phyloP scores from a whole-genome alignment of 2,797 vertebrate genomes.

The Hyperoplus lanceolatus region DNA sequence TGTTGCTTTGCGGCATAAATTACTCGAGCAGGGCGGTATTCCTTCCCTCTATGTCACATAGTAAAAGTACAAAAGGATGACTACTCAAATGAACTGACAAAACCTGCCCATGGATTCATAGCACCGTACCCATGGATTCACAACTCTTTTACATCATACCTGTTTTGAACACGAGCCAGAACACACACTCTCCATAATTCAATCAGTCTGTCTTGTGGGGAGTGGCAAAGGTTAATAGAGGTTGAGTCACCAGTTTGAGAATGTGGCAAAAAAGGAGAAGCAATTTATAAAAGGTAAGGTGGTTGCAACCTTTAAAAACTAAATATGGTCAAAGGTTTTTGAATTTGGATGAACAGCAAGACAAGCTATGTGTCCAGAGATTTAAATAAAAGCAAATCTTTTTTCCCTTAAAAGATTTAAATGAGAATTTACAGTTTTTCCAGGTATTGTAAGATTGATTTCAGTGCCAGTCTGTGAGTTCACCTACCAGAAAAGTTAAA shows the following conservation, averaged over 20 bases:
- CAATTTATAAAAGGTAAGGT: neutral
- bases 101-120: conserved; percentile 9
- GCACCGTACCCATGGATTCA: conserved; percentile 12
- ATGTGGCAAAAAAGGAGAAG: conserved; percentile 1
- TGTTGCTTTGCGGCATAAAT: neutral
- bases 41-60: neutral
- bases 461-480: neutral
- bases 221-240: conserved; percentile 44
- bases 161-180: too few relatives aligned
- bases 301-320: neutral
- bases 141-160: neutral
- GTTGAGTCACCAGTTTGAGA: conserved; percentile 19
- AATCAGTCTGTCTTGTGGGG: conserved; percentile 34
- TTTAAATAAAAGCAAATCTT: neutral
- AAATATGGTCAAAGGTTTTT: neutral
- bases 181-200: conserved; percentile 34
- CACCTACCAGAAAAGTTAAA: conserved; percentile 8
- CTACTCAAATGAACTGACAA: neutral
- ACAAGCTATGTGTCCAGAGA: neutral
- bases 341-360: neutral
- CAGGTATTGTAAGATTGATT: neutral
- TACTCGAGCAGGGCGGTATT: neutral
- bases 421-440: neutral
- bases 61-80: neutral
- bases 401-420: neutral